Evolutionary conservation across 2,888 invertebrate genomes (phyloP), one percentile per base, ranked within the genome.

Genomic region (Acleris cristana): DNA sequence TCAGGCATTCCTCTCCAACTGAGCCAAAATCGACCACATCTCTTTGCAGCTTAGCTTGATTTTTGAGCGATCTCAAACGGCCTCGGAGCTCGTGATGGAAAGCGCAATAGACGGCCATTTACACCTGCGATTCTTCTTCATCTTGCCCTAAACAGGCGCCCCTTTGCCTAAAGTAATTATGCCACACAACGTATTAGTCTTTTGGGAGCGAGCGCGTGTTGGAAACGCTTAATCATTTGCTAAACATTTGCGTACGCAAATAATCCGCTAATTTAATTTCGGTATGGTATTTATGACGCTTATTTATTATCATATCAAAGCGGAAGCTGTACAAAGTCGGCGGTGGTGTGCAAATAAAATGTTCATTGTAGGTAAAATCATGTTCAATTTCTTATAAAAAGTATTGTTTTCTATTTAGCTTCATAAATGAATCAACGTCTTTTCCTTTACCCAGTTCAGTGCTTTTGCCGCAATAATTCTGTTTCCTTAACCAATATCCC

Each of bases 61-160:
- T 84, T 85, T 88, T 76, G 72, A 55, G 65, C 57, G 65, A 60
- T 65, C 45, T 71, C 66, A 60, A 53, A 65, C 60, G 69, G 70
- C 73, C 73, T 78, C 76, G 75, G 74, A 71, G 77, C 79, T 77
- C 73, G 81, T 90, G 89, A 90, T 89, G 88, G 84, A 90, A 88
- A 85, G 85, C 88, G 85, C 88, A 86, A 88, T 89, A 86, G 87
- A 80, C 84, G 86, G 81, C 86, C 85, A 85, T 90, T 90, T 89
- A 90, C 90, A 90, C 90, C 90, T 91, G 89, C 87, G 87, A 90
- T 90, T 90, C 90, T 90, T 90, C 91, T 92, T 89, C 89, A 88
- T 91, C 90, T 90, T 88, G 82, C 87, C 86, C 87, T 88, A 87
- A 91, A 88, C 87, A 83, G 90, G 87, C 85, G 82, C 84, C 75